Conservation (phyloP, 1,140 invertebrate species). For the Papilio glaucus region DNA sequence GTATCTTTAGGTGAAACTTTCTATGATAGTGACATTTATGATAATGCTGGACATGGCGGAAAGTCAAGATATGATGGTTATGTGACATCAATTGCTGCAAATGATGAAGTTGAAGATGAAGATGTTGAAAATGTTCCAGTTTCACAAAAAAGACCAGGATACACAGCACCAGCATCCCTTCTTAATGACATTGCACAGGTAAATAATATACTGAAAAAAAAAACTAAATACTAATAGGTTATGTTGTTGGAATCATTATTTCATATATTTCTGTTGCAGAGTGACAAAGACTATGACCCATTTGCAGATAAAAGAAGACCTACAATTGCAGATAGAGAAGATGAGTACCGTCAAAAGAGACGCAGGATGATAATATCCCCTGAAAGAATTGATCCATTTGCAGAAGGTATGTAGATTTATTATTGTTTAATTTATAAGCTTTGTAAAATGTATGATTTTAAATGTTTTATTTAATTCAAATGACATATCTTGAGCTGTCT, state of each 20-base stretch:
- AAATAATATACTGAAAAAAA: slow-evolving; percentile 46
- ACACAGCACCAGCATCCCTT: slow-evolving; percentile 93
- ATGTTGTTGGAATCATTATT: slow-evolving; percentile 29
- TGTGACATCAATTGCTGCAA: slow-evolving; percentile 97
- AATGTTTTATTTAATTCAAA: too few relatives aligned
- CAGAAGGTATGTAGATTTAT: slow-evolving; percentile 89
- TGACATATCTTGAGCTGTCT: too few relatives aligned
- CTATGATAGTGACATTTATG: slow-evolving; percentile 97
- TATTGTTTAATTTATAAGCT: slow-evolving; percentile 26
- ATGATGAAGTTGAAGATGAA: slow-evolving; percentile 96
- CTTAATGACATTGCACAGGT: slow-evolving; percentile 96
- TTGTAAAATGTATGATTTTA: too few relatives aligned
- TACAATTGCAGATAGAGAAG: slow-evolving; percentile 97
- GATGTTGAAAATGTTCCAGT: slow-evolving; percentile 92
- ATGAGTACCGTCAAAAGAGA: slow-evolving; percentile 96
- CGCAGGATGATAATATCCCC: slow-evolving; percentile 97
- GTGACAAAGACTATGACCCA: slow-evolving; percentile 97
- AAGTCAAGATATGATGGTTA: slow-evolving; percentile 96
- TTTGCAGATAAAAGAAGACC: slow-evolving; percentile 96
- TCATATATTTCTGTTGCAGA: slow-evolving; percentile 83
- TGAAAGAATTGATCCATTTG: slow-evolving; percentile 97
- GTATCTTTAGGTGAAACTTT: slow-evolving; percentile 95
- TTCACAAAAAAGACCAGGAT: slow-evolving; percentile 88
- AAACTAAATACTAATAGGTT: slow-evolving; percentile 35
- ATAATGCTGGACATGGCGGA: slow-evolving; percentile 84